These are phyloP conservation scores for Chloropsis hardwickii DNA, from an alignment of 2,113 vertebrate genomes.

Conservation along the genomic window DNA sequence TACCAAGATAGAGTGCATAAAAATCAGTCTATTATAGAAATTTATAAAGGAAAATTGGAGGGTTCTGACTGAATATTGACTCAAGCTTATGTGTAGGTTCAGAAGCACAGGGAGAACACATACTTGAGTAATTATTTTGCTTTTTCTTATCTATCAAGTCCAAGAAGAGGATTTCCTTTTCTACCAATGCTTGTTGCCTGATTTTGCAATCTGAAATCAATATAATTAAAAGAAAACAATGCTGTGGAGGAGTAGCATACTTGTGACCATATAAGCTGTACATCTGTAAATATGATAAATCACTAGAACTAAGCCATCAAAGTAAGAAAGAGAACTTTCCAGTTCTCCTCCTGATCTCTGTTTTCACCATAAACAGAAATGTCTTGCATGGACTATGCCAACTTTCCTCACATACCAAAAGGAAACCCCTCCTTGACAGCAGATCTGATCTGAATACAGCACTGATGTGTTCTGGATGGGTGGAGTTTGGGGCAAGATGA, in stretches of 20 bases:
- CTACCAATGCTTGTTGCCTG: not conserved
- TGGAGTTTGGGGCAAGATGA: not conserved
- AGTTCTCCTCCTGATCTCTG: not conserved
- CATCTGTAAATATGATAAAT: not conserved
- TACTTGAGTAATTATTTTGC: not conserved
- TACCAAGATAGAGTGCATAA: not conserved
- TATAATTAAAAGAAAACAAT: not conserved
- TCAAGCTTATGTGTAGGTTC: not conserved
- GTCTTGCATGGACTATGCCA: not conserved
- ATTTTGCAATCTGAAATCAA: not conserved
- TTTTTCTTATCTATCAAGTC: not conserved
- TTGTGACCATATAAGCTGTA: not conserved
- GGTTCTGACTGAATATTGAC: not conserved
- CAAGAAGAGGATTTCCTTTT: not conserved
- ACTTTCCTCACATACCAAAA: not conserved
- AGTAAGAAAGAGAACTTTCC: not conserved
- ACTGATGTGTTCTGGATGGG: not conserved
- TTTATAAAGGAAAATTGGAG: not conserved
- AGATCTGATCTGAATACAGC: not conserved
- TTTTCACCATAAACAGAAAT: not conserved
- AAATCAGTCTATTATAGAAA: not conserved
- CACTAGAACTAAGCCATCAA: not conserved
- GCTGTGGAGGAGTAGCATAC: not conserved
- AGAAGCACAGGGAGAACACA: not conserved
- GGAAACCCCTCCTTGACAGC: not conserved